Evolutionary conservation across 2,888 invertebrate genomes (phyloP).

Genomic region (Eulithis prunata): DNA sequence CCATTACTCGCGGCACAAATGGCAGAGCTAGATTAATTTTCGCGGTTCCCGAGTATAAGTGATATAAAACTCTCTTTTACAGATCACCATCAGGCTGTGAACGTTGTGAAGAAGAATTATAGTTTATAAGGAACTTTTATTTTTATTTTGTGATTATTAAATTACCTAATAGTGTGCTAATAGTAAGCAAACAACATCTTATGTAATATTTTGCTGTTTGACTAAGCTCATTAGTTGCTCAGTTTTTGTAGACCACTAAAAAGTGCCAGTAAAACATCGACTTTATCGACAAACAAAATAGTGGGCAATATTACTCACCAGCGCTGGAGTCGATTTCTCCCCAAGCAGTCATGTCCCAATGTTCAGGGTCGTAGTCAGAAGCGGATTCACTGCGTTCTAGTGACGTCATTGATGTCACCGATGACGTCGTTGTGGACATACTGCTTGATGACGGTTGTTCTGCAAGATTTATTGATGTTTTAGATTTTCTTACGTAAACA

Average conservation of each 20-base stretch:
- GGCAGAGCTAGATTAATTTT: no score
- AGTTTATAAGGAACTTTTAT: not conserved
- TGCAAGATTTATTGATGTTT: slow-evolving; percentile 50
- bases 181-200: not conserved
- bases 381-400: slow-evolving; percentile 93
- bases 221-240: no score
- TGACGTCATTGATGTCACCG: slow-evolving; percentile 95
- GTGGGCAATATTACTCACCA: slow-evolving; percentile 48
- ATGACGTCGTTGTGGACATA: slow-evolving; percentile 94
- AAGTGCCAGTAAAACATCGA: no score
- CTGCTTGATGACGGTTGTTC: slow-evolving; percentile 96
- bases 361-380: slow-evolving; percentile 93
- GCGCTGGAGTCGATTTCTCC: slow-evolving; percentile 93
- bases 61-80: slow-evolving; percentile 38
- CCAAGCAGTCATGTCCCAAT: slow-evolving; percentile 95
- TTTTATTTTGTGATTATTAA: no score
- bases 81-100: slow-evolving; percentile 45
- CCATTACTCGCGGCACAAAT: no score
- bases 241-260: no score
- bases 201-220: not conserved
- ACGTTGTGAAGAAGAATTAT: slow-evolving; percentile 18
- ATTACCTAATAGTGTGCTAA: no score
- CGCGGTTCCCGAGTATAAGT: not conserved
- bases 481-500: no score
- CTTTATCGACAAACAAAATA: no score